These are phyloP conservation scores for Muraenolepis orangiensis DNA, from an alignment of 2,797 vertebrate species.

Conservation along the genomic window DNA sequence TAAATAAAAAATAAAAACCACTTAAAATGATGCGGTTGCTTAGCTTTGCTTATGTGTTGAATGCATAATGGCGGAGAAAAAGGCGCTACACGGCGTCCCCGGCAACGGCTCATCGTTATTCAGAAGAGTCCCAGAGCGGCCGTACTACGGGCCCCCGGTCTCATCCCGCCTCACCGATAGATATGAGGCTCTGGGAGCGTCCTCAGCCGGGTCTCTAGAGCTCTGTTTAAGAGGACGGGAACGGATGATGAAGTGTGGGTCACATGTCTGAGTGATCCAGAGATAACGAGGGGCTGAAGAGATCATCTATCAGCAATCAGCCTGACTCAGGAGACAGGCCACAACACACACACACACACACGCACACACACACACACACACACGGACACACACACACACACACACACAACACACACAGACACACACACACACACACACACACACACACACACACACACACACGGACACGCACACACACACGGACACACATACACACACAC, in stretches of 20 bases:
- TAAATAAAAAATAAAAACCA: neutral
- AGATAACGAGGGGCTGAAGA: conserved; percentile 75
- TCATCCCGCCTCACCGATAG: conserved; percentile 37
- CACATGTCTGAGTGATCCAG: conserved; percentile 76
- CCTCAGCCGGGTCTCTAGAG: conserved; percentile 65
- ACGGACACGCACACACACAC: neutral
- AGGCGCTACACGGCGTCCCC: conserved; percentile 34
- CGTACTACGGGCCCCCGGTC: conserved; percentile 54
- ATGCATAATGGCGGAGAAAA: conserved; percentile 37
- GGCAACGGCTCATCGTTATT: conserved; percentile 57
- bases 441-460: conserved; percentile 11
- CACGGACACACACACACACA: neutral
- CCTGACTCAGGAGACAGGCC: conserved; percentile 73
- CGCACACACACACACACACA: neutral
- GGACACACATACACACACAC: conserved; percentile 1
- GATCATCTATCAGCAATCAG: conserved; percentile 79
- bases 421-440: neutral
- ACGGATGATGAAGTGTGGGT: conserved; percentile 74
- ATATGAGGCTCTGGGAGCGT: conserved; percentile 59
- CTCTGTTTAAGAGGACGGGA: conserved; percentile 70
- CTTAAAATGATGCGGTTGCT: conserved; percentile 28
- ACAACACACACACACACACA: neutral
- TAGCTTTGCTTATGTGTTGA: conserved; percentile 28
- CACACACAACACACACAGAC: neutral
- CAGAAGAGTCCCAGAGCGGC: conserved; percentile 65